Conservation (phyloP, 2,797 vertebrate species). For the Coregonus suidteri region DNA sequence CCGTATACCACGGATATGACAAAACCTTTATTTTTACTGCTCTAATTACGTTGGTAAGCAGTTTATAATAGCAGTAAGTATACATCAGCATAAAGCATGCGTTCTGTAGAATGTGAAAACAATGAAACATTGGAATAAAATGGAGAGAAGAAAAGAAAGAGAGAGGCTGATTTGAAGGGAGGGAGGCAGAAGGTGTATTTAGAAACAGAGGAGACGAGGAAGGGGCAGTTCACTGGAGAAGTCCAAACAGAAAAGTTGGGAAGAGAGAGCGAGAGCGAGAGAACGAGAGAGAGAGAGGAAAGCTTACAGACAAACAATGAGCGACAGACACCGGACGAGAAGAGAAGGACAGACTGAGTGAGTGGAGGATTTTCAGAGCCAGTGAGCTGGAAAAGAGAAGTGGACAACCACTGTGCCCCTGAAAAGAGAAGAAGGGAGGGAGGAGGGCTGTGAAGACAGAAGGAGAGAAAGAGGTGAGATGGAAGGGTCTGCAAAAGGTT, state of each 20-base stretch:
- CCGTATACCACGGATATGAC: too few species aligned
- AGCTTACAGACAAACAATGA: constrained; percentile 1
- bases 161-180: background rate
- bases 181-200: constrained; percentile 34
- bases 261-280: constrained; percentile 21
- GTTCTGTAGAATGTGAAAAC: background rate
- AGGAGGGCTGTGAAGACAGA: constrained; percentile 13
- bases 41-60: too few species aligned
- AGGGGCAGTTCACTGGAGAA: constrained; percentile 33
- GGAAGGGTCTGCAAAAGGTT: constrained; percentile 2
- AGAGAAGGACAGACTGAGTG: constrained; percentile 17
- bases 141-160: background rate
- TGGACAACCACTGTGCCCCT: constrained; percentile 11
- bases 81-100: background rate
- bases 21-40: too few species aligned
- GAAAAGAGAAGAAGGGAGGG: constrained; percentile 9
- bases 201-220: constrained; percentile 49
- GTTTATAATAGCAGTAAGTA: too few species aligned
- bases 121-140: background rate
- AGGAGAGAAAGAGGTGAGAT: constrained; percentile 21
- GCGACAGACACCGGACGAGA: constrained; percentile 1
- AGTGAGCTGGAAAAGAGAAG: constrained; percentile 13
- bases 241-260: constrained; percentile 40
- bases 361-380: constrained; percentile 16
- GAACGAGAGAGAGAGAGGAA: constrained; percentile 14